These are phyloP conservation scores for Epicampocera succincta DNA, from an alignment of 2,888 invertebrate species.

Conservation along the genomic window DNA sequence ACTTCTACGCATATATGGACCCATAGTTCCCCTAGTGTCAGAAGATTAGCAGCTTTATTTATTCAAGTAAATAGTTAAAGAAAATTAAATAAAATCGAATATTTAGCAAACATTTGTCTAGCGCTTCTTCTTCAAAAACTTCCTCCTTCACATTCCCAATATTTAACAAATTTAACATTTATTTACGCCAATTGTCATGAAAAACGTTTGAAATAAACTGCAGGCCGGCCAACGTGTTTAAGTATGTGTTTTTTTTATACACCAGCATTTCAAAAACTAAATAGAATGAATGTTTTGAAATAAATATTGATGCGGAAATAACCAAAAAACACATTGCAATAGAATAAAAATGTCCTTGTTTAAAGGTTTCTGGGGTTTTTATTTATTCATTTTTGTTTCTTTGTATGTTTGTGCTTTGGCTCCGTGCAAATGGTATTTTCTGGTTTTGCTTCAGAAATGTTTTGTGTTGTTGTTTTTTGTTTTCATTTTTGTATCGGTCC, in stretches of 20 bases:
- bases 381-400: conserved; percentile 12
- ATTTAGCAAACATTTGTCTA: no score
- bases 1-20: no score
- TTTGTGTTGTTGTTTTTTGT: neutral
- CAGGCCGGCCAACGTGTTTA: neutral
- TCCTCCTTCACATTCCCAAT: no score
- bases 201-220: conserved; percentile 38
- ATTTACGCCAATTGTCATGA: conserved; percentile 56
- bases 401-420: neutral
- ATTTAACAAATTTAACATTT: conserved; percentile 26
- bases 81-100: no score
- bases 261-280: conserved; percentile 24
- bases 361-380: conserved; percentile 7
- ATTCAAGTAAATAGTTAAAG: no score
- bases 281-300: conserved; percentile 47
- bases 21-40: no score
- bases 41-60: no score
- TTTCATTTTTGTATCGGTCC: conserved; percentile 3
- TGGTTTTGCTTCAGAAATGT: conserved; percentile 7
- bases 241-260: conserved; percentile 4
- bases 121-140: no score
- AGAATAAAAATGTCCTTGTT: conserved; percentile 57
- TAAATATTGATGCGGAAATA: conserved; percentile 62
- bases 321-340: conserved; percentile 61
- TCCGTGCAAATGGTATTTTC: conserved; percentile 18